Evolutionary conservation across 2,113 vertebrate species (phyloP).

Genomic region (Menidia beryllina): DNA sequence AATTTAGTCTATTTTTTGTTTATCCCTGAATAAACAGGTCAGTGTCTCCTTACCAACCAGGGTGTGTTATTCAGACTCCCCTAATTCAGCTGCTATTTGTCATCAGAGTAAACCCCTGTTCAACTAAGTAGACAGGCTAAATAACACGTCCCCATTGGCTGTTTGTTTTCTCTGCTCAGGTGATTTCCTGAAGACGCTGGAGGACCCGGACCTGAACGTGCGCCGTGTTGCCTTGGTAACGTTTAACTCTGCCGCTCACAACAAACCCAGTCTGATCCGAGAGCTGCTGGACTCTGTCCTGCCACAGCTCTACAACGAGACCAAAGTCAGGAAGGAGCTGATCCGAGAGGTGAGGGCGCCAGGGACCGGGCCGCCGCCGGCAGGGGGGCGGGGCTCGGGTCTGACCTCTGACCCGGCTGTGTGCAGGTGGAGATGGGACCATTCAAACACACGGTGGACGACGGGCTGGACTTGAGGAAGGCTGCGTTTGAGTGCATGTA

Average conservation of each 20-base stretch:
- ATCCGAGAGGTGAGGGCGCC: conserved; percentile 90
- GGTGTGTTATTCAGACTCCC: no score
- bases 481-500: conserved; percentile 99
- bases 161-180: conserved; percentile 75
- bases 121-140: no score
- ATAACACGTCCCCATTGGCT: no score
- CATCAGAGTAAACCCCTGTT: no score
- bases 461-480: conserved; percentile 95
- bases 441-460: conserved; percentile 98
- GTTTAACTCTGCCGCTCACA: conserved; percentile 98
- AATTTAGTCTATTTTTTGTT: no score
- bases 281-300: conserved; percentile 96
- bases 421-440: conserved; percentile 97
- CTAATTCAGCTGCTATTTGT: no score
- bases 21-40: no score
- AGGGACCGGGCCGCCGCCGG: background rate
- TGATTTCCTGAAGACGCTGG: conserved; percentile 97
- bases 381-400: background rate
- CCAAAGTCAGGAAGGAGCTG: conserved; percentile 97
- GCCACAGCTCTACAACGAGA: conserved; percentile 98
- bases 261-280: conserved; percentile 96
- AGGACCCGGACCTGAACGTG: conserved; percentile 98
- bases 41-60: no score
- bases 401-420: background rate
- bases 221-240: conserved; percentile 96